These are phyloP conservation scores for Mus pahari DNA, from an alignment of 2,113 vertebrate species.

Conservation along the genomic window DNA sequence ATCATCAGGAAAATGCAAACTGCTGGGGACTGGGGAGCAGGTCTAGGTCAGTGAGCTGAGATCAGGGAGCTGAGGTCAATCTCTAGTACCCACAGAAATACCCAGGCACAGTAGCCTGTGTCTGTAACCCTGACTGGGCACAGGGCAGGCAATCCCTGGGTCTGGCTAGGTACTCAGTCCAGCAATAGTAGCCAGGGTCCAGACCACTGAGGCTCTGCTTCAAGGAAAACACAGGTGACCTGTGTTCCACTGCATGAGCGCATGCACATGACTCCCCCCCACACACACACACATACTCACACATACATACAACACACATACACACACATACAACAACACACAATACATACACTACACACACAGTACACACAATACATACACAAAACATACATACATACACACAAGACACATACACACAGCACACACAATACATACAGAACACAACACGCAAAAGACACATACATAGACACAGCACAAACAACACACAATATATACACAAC, in stretches of 20 bases:
- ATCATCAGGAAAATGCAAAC: neutral
- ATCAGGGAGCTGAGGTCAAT: neutral
- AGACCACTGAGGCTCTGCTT: neutral
- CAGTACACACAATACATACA: neutral
- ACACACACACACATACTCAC: neutral
- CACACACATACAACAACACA: too few relatives aligned
- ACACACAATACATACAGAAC: neutral
- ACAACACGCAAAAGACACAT: neutral
- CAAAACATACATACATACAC: neutral
- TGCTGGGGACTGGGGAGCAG: neutral
- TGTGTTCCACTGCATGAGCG: neutral
- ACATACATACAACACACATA: neutral
- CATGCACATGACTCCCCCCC: neutral
- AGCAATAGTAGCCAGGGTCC: too few relatives aligned
- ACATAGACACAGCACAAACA: neutral
- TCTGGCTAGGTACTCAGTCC: neutral
- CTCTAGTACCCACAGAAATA: neutral
- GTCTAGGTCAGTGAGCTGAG: neutral
- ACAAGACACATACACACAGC: neutral
- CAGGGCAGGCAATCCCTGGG: neutral
- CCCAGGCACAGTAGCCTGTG: too few relatives aligned
- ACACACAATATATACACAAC: neutral
- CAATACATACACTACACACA: neutral
- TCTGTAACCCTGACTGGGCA: neutral
- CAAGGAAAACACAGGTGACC: neutral